These are phyloP conservation scores for Ophion ellenae DNA, from an alignment of 2,888 invertebrate genomes.

Conservation along the genomic window DNA sequence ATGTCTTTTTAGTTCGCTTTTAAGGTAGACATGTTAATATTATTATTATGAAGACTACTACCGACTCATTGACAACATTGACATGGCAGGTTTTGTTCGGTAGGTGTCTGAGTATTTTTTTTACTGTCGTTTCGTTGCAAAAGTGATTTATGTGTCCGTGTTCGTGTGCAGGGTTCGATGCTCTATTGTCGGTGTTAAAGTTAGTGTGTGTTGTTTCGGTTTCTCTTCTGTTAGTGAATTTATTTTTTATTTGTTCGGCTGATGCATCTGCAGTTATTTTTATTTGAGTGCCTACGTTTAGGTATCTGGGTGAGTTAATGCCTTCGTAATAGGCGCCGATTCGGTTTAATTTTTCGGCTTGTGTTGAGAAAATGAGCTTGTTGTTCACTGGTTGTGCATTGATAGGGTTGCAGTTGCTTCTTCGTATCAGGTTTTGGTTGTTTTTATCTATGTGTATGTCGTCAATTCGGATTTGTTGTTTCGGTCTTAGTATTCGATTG, in stretches of 20 bases:
- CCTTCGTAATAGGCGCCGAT: slow-evolving; percentile 51
- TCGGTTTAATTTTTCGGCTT: slow-evolving; percentile 41
- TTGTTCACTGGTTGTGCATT: background rate
- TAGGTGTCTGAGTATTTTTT: slow-evolving; percentile 17
- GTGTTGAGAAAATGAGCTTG: slow-evolving; percentile 10
- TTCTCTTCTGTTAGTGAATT: background rate
- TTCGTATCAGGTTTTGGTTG: background rate
- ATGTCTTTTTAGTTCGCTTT: too few species aligned
- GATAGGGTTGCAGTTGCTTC: background rate
- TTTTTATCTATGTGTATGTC: background rate
- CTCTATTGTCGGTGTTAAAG: slow-evolving; percentile 37
- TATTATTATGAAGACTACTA: too few species aligned
- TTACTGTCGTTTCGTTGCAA: background rate
- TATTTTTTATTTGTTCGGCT: background rate
- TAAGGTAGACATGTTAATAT: too few species aligned
- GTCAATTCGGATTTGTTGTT: background rate
- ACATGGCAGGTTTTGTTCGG: slow-evolving; percentile 65
- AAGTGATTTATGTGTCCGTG: background rate
- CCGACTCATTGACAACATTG: too few species aligned
- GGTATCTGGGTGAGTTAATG: slow-evolving; percentile 30
- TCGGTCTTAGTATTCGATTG: background rate
- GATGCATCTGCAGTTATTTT: background rate
- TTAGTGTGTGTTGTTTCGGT: slow-evolving; percentile 17
- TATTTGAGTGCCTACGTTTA: slow-evolving; percentile 10
- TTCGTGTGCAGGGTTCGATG: background rate